Conservation (phyloP, 2,113 vertebrate genomes). For the Thomomys bottae region DNA sequence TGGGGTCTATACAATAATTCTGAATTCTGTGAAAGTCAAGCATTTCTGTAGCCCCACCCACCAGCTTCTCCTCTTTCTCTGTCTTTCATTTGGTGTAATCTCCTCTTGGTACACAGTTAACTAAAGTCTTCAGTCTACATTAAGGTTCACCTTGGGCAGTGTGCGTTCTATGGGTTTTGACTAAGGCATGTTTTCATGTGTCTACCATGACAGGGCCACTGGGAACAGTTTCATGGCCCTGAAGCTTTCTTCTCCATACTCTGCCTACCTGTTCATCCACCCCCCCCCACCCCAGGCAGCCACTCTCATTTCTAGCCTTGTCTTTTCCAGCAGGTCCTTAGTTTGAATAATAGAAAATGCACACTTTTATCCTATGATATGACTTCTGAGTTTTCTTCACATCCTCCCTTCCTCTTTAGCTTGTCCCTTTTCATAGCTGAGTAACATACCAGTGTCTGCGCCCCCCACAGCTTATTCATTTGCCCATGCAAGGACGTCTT, state of each 20-base stretch:
- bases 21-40: neutral
- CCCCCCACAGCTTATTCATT: neutral
- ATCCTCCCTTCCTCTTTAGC: neutral
- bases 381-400: neutral
- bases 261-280: fast-evolving
- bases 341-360: fast-evolving
- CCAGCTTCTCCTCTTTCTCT: fast-evolving
- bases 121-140: fast-evolving
- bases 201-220: fast-evolving
- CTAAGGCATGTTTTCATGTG: fast-evolving
- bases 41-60: fast-evolving
- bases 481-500: too few relatives aligned
- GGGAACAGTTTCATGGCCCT: neutral
- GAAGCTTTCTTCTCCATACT: too few relatives aligned
- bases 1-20: neutral
- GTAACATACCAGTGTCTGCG: too few relatives aligned
- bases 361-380: neutral
- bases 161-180: fast-evolving
- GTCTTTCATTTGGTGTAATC: fast-evolving
- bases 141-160: fast-evolving
- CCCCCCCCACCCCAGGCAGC: neutral
- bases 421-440: neutral
- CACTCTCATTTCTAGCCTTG: neutral
- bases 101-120: fast-evolving
- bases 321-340: neutral